Evolutionary conservation across 2,113 vertebrate species (phyloP).

Genomic region (Alectura lathami): DNA sequence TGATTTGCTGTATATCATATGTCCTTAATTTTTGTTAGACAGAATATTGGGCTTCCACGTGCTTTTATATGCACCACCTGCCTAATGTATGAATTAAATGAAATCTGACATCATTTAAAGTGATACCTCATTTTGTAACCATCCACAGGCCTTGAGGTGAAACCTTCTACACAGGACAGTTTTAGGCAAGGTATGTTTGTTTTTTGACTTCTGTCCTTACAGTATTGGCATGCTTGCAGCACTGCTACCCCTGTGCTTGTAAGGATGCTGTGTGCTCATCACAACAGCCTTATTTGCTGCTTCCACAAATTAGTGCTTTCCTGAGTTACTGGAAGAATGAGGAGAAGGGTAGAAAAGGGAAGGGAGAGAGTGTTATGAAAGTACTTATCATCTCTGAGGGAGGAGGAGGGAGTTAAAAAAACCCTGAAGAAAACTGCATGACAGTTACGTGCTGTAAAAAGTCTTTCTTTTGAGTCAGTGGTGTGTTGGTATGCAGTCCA

Average conservation of each 20-base stretch:
- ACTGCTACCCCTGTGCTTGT: background rate
- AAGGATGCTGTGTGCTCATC: background rate
- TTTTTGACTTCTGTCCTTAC: background rate
- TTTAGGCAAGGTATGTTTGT: background rate
- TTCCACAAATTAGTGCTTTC: background rate
- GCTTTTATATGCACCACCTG: fast-evolving
- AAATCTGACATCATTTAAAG: background rate
- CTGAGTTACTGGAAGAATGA: background rate
- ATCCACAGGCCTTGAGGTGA: background rate
- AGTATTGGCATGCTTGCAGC: background rate
- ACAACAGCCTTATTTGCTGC: background rate
- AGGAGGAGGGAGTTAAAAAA: background rate
- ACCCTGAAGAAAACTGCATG: background rate
- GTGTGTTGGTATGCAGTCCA: background rate
- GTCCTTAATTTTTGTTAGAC: background rate
- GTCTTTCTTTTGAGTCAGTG: background rate
- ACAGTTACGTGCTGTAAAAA: background rate
- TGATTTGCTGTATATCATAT: background rate
- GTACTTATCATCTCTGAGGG: background rate
- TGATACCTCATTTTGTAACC: background rate
- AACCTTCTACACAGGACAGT: background rate
- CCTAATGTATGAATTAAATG: background rate
- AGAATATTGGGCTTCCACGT: background rate
- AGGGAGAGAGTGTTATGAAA: background rate
- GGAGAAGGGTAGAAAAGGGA: background rate